Percentiles rank a stretch among this genome's conserved stretches.
Evolutionary conservation across 2,797 vertebrate species (phyloP).

Genomic region (Sebastes elongatus): DNA sequence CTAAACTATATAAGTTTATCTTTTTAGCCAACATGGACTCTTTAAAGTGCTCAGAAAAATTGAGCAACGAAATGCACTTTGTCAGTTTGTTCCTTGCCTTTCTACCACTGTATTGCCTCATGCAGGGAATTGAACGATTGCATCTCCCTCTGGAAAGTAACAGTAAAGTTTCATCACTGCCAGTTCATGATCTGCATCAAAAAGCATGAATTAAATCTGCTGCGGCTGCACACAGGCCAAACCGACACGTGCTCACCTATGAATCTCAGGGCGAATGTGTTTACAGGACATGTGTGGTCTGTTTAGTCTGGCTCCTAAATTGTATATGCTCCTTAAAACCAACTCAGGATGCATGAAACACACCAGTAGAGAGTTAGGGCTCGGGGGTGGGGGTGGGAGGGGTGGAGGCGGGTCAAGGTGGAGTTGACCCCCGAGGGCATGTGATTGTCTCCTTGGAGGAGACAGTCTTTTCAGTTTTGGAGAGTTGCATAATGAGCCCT

Average conservation of each 20-base stretch:
- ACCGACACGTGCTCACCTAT: slow-evolving; percentile 44
- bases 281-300: slow-evolving; percentile 78
- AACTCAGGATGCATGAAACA: slow-evolving; percentile 8
- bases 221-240: slow-evolving; percentile 12
- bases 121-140: not conserved
- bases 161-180: slow-evolving; percentile 1
- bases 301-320: slow-evolving; percentile 79
- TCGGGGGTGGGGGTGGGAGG: not conserved
- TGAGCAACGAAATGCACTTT: not conserved
- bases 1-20: not conserved
- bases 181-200: slow-evolving; percentile 19
- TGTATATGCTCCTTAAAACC: slow-evolving; percentile 63
- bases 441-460: slow-evolving; percentile 31
- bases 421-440: slow-evolving; percentile 56
- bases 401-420: slow-evolving; percentile 55
- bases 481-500: slow-evolving; percentile 46
- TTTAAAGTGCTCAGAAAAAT: not conserved
- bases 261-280: slow-evolving; percentile 45
- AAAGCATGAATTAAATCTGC: slow-evolving; percentile 38
- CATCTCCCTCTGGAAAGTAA: not conserved
- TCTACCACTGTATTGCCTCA: not conserved
- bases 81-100: not conserved
- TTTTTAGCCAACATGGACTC: slow-evolving; percentile 1
- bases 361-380: not conserved
- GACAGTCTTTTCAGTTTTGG: slow-evolving; percentile 20